Conservation (phyloP, 1,140 invertebrate species). For the Brachionus plicatilis region DNA sequence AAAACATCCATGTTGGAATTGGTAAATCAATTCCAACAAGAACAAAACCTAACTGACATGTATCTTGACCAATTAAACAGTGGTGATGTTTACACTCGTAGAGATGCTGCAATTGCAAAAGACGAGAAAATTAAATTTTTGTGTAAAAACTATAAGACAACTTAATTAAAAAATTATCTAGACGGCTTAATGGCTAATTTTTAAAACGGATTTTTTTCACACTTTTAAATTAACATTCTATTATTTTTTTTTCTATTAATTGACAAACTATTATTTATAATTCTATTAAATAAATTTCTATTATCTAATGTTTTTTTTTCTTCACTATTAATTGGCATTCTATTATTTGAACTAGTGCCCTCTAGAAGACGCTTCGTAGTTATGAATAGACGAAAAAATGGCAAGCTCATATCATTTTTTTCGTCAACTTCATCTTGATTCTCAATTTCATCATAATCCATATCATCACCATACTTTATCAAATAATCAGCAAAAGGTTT, state of each 20-base stretch:
- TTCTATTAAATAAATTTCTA: constrained; percentile 26
- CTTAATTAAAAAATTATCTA: neutral
- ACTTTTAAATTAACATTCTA: neutral
- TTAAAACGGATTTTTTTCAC: neutral
- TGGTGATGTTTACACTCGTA: neutral
- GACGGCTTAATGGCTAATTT: neutral
- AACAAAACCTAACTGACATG: neutral
- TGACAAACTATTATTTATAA: constrained; percentile 26
- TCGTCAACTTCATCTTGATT: no score
- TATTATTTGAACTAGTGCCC: neutral
- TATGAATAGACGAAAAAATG: no score
- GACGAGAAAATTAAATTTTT: neutral
- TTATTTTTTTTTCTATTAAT: constrained; percentile 35
- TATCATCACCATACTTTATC: no score
- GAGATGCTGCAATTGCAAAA: neutral
- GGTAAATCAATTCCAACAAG: neutral
- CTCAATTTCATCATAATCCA: no score
- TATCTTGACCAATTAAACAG: neutral
- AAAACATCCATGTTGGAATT: no score
- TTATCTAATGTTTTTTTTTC: constrained; percentile 1
- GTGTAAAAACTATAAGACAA: neutral
- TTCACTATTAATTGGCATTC: neutral
- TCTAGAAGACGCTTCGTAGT: neutral
- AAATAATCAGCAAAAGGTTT: no score
- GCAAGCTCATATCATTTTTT: no score